phyloP scores from a whole-genome alignment of 23 tunicate species.

The Trididemnum clinides region DNA sequence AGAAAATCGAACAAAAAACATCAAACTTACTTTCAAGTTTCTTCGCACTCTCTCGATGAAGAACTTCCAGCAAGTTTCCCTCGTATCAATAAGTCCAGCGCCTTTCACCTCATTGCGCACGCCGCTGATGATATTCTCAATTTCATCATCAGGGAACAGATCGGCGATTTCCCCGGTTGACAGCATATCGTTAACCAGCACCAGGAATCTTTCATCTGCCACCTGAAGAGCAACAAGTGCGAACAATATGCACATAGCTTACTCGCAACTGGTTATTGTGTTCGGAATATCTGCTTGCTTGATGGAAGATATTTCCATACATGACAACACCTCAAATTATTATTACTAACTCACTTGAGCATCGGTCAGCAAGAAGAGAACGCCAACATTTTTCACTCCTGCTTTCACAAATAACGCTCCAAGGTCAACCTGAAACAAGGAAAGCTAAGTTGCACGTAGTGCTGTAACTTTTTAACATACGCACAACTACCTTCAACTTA shows the following conservation, averaged over 20 bases:
- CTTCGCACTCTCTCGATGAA: slow-evolving; percentile 91
- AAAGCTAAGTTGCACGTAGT: no score
- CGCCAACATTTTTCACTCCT: slow-evolving; percentile 92
- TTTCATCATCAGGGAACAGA: slow-evolving; percentile 95
- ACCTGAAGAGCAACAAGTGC: slow-evolving; percentile 46
- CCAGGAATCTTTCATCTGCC: slow-evolving; percentile 92
- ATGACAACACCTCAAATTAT: no score
- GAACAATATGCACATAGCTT: no score
- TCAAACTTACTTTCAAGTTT: slow-evolving; percentile 82
- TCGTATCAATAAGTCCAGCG: slow-evolving; percentile 69
- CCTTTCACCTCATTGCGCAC: slow-evolving; percentile 96
- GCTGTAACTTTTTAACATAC: no score
- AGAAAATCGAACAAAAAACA: no score
- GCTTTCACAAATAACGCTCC: slow-evolving; percentile 91
- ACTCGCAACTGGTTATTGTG: no score
- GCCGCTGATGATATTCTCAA: slow-evolving; percentile 86
- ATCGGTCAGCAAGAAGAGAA: slow-evolving; percentile 89
- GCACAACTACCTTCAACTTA: no score
- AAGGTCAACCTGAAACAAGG: slow-evolving; percentile 63
- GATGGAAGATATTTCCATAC: no score
- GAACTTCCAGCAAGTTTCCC: slow-evolving; percentile 96
- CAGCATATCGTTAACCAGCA: slow-evolving; percentile 90
- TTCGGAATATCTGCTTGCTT: no score
- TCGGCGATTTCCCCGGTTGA: slow-evolving; percentile 94
- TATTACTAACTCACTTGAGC: slow-evolving; percentile 77